phyloP scores from a whole-genome alignment of 2,888 invertebrate species.

The Dryobota labecula region DNA sequence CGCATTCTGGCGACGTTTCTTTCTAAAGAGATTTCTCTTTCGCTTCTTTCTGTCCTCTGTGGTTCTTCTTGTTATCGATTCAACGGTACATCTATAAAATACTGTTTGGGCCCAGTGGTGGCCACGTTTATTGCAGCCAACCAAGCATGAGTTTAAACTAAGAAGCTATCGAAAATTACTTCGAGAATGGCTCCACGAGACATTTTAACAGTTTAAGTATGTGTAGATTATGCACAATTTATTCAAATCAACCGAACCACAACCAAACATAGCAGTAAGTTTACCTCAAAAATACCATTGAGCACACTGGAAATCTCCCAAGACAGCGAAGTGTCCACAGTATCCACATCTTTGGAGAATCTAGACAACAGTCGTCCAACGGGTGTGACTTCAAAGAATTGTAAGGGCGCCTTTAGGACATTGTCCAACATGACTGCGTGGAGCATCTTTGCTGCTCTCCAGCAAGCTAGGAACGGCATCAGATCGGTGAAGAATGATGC shows the following conservation, averaged over 20 bases:
- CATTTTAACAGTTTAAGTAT: not conserved
- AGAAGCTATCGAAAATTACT: not conserved
- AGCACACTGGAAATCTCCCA: constrained; percentile 92
- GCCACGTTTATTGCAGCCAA: not conserved
- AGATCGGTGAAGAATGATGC: constrained; percentile 92
- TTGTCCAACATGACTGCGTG: constrained; percentile 91
- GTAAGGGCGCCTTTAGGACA: constrained; percentile 92
- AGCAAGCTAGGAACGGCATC: constrained; percentile 92
- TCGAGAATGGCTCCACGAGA: not conserved
- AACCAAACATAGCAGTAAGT: not conserved
- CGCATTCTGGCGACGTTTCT: too few relatives aligned
- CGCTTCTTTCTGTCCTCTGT: too few relatives aligned
- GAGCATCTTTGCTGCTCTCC: constrained; percentile 92
- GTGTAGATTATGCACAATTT: not conserved
- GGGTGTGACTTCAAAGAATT: constrained; percentile 95
- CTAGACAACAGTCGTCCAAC: constrained; percentile 93
- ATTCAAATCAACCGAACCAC: not conserved
- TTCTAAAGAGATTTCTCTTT: too few relatives aligned
- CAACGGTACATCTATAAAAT: not conserved
- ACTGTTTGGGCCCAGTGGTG: not conserved
- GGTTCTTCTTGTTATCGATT: not conserved
- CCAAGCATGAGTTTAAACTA: not conserved
- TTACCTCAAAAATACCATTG: constrained; percentile 94
- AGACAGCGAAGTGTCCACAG: constrained; percentile 92
- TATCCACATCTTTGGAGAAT: constrained; percentile 94